Base-by-base conservation (phyloP, 2,113 vertebrate genomes). In the Anguilla rostrata region DNA sequence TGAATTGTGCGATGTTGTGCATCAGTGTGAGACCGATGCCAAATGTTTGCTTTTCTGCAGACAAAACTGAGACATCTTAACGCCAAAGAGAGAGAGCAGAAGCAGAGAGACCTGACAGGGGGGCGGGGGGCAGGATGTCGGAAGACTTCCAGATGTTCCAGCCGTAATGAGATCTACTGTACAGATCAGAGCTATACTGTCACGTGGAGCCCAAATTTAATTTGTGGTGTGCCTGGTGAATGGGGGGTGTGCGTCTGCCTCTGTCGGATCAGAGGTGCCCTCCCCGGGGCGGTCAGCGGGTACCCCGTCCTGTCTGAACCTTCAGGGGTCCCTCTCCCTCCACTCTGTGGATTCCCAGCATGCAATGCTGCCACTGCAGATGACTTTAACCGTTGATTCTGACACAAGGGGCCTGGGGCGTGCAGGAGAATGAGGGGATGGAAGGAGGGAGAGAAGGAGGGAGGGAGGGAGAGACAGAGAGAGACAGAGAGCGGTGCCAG, bases 191-290 rank as follows among this genome's bases (percentile, higher is more conserved):
- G 39, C 6, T 86, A 9, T 82, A 16, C 86, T 78, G 80, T 89
- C 89, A 89, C 91, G 87, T 83, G 86, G 86, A 86, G 88, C 83
- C 86, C 87, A 88, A 88, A 86, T 91, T 89, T 83, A 87, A 85
- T 87, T 78, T 87, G 82, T 84, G 66, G 57, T 88, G 90, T 34
- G 90, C 91, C 85, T 87, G 88, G 71, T 91, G 85, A 88, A 40
- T 9, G 71, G 18, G 1, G 0, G 15, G 56, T 78, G 43, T 29
- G 81, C 56, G n/a, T 75, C 39, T 75, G 84, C 34, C 49, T 71
- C 56, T 40, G n/a, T 86, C 8, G 22, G 57, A 43, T 8, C 66
- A 12, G 5, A 29, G 12, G 9, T 41, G 8, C 41, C 78, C 78
- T 18, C 12, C 39, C 26, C n/a, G 26, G 71, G n/a, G 34, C n/a